Conservation (phyloP, 2,113 vertebrate species). For the Fulmarus glacialis region DNA sequence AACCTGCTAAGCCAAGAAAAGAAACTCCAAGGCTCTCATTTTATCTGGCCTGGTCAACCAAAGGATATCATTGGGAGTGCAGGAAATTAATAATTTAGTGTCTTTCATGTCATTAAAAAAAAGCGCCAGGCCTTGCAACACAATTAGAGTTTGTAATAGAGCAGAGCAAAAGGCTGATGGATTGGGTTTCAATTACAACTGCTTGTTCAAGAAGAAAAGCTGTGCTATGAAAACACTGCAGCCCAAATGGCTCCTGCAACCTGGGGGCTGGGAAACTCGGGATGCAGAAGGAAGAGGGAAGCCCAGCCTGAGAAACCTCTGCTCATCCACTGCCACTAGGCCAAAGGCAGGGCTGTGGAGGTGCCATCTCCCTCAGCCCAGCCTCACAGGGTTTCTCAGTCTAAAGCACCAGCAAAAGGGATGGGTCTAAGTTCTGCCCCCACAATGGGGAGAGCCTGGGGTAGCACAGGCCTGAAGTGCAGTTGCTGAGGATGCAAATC, state of each 20-base stretch:
- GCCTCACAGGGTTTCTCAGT: not conserved
- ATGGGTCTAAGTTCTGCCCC: not conserved
- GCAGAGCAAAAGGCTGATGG: not conserved
- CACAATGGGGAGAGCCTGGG: not conserved
- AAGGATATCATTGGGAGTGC: not conserved
- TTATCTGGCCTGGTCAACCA: not conserved
- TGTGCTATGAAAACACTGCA: not conserved
- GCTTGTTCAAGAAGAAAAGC: not conserved
- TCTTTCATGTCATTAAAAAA: not conserved
- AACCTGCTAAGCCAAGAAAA: not conserved
- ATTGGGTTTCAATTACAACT: not conserved
- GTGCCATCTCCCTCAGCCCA: not conserved
- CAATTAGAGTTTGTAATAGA: not conserved
- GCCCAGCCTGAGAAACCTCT: not conserved
- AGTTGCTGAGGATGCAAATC: not conserved
- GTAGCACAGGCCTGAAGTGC: not conserved
- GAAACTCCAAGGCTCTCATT: not conserved
- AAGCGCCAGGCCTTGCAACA: not conserved
- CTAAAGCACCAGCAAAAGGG: not conserved
- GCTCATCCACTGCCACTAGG: rapidly evolving
- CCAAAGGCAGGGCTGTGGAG: not conserved
- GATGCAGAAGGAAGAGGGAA: not conserved
- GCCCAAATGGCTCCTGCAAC: not conserved
- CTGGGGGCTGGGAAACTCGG: not conserved
- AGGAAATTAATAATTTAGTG: conserved; percentile 15